Evolutionary conservation across 1,140 invertebrate species (phyloP).

Genomic region (Patella vulgata): DNA sequence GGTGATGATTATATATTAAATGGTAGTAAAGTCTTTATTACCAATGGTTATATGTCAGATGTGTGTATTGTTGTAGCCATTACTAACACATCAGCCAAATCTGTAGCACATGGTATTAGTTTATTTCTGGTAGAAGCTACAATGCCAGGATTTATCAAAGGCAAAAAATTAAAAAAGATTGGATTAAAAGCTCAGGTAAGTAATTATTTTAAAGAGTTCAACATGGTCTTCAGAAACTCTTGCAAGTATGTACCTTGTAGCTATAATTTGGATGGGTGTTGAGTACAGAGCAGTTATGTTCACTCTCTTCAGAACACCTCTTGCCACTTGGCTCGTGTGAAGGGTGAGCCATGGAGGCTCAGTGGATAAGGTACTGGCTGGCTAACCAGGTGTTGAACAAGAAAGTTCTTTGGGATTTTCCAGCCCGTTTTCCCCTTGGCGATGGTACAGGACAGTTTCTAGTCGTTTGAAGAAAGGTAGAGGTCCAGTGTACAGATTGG

Average conservation of each 20-base stretch:
- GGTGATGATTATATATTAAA: slow-evolving; percentile 69
- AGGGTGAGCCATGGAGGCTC: no score
- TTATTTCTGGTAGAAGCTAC: slow-evolving; percentile 69
- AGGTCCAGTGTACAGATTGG: no score
- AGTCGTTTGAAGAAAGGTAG: no score
- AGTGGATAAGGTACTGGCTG: no score
- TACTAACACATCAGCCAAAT: slow-evolving; percentile 66
- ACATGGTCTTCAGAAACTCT: neutral
- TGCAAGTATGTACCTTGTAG: slow-evolving; percentile 1
- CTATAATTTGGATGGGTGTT: no score
- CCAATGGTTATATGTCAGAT: slow-evolving; percentile 68
- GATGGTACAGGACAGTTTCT: no score
- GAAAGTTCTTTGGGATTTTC: no score
- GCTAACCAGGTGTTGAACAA: no score
- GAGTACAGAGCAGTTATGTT: no score
- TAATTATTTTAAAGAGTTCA: neutral
- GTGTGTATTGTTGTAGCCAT: slow-evolving; percentile 69
- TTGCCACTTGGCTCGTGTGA: no score
- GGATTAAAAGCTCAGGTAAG: slow-evolving; percentile 66
- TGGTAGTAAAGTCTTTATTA: slow-evolving; percentile 70
- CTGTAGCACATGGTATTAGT: slow-evolving; percentile 68
- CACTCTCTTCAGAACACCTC: no score
- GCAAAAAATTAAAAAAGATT: slow-evolving; percentile 68
- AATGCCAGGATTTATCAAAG: slow-evolving; percentile 69
- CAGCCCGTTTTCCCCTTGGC: no score